Evolutionary conservation across 2,888 invertebrate species (phyloP).

Genomic region (Acleris literana): DNA sequence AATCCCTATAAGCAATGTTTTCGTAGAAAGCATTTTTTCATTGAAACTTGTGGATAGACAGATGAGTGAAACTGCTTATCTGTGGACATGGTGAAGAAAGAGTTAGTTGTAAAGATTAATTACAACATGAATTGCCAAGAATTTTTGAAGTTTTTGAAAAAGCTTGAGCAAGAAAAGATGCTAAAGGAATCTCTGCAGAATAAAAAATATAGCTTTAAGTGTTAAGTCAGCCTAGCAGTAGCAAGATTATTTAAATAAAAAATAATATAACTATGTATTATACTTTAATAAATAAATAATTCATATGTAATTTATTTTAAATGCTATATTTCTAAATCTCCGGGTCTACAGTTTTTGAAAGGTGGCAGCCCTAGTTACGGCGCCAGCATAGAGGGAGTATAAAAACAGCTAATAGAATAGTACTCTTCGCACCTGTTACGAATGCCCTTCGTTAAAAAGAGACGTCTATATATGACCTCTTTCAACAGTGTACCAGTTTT

Average conservation of each 20-base stretch:
- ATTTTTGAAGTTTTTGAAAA: slow-evolving; percentile 34
- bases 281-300: too few species aligned
- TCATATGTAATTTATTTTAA: too few species aligned
- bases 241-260: slow-evolving; percentile 27
- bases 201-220: slow-evolving; percentile 34
- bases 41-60: slow-evolving; percentile 37
- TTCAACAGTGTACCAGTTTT: too few species aligned
- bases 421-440: too few species aligned
- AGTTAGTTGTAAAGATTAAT: slow-evolving; percentile 36
- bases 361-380: too few species aligned
- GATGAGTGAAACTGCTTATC: slow-evolving; percentile 35
- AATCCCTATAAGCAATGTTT: slow-evolving; percentile 23
- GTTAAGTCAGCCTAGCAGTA: slow-evolving; percentile 35
- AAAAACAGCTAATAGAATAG: too few species aligned
- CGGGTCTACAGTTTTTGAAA: too few species aligned
- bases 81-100: slow-evolving; percentile 33
- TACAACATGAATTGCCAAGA: slow-evolving; percentile 38
- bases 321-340: too few species aligned
- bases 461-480: too few species aligned
- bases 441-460: too few species aligned
- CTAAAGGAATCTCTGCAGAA: slow-evolving; percentile 32
- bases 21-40: slow-evolving; percentile 28
- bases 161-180: slow-evolving; percentile 36
- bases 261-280: too few species aligned
- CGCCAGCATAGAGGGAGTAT: too few species aligned